Base-by-base conservation (phyloP, 1,140 invertebrate genomes). In the Trichoplusia ni region DNA sequence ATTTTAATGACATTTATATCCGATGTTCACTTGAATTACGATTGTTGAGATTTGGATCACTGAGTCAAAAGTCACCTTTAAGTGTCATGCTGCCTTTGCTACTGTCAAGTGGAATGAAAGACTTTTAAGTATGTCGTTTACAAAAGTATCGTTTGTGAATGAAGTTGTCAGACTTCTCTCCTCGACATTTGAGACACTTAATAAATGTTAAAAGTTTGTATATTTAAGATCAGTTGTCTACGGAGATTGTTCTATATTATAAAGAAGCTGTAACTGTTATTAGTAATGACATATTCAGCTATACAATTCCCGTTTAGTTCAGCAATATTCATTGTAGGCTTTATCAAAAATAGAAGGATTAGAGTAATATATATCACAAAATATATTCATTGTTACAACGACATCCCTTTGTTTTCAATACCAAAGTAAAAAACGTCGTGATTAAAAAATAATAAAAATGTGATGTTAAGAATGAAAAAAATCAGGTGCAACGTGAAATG, bases 331-430 rank as follows among this genome's bases (percentile, higher is more conserved):
- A 70, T 86, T 69, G 81, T 85, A 87, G 83, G 83, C 85, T 82
- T 72, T 90, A 90, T 90, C 85, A 90, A 90, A 90, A 90, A 90
- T 90, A 90, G 85, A 90, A 89, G 82, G 84, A 79, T 90, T 84
- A 90, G 77, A 87, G 77, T 79, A 82, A 85, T 86, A 86, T 83
- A 90, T 88, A 90, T 90, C 87, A 88, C 85, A 90, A 90, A 90
- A 90, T 90, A 90, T 90, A 90, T 90, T 84, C 83, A 90, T 84
- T 86, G 84, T 86, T 84, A 79, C 72, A 79, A 82, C 73, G 76
- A 82, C 69, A 78, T 69, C 62, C 72, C 69, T 82, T 77, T 82
- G 77, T 82, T 84, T 86, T 83, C 84, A 84, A 86, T 82, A 82
- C 81, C 87, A 86, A 69, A 60, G 40, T 40, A 54, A 63, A 63